Percentiles rank a stretch among this genome's conserved stretches.
phyloP scores from a whole-genome alignment of 2,797 vertebrate species.

The Microctenopoma stevenorrisi region DNA sequence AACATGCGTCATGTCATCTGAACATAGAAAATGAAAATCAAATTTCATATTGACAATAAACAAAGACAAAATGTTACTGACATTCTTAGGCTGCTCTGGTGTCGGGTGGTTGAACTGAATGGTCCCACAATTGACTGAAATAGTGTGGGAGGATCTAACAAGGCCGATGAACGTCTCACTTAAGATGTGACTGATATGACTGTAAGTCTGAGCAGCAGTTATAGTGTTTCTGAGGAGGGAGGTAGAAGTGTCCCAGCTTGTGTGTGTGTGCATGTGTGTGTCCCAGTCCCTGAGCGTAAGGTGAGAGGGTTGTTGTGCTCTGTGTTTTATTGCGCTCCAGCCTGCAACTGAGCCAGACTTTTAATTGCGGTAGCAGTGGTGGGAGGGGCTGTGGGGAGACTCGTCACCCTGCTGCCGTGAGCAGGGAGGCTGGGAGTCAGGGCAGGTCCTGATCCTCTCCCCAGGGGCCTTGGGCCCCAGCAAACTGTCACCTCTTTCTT shows the following conservation, averaged over 20 bases:
- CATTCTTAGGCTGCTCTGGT: not conserved
- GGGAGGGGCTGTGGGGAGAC: slow-evolving; percentile 67
- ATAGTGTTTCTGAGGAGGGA: slow-evolving; percentile 35
- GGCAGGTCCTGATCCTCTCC: slow-evolving; percentile 88
- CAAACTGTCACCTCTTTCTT: slow-evolving; percentile 88
- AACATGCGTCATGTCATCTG: no score
- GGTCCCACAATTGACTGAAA: not conserved
- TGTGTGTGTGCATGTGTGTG: slow-evolving; percentile 46
- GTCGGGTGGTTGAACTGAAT: not conserved
- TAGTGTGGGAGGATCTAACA: not conserved
- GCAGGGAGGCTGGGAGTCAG: slow-evolving; percentile 79
- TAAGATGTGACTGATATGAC: slow-evolving; percentile 1
- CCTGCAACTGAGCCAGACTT: slow-evolving; percentile 79
- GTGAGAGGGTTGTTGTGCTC: slow-evolving; percentile 78
- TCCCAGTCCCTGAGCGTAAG: slow-evolving; percentile 68
- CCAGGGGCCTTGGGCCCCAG: slow-evolving; percentile 79
- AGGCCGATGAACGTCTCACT: not conserved
- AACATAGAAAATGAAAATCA: no score
- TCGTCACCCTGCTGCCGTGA: slow-evolving; percentile 75
- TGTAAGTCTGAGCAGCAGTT: slow-evolving; percentile 6
- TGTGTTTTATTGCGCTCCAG: slow-evolving; percentile 76
- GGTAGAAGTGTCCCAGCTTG: slow-evolving; percentile 44
- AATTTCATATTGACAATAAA: not conserved
- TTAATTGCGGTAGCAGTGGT: slow-evolving; percentile 76
- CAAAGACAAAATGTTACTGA: not conserved